Evolutionary conservation across 2,113 vertebrate species (phyloP).

Genomic region (Engraulis encrasicolus): DNA sequence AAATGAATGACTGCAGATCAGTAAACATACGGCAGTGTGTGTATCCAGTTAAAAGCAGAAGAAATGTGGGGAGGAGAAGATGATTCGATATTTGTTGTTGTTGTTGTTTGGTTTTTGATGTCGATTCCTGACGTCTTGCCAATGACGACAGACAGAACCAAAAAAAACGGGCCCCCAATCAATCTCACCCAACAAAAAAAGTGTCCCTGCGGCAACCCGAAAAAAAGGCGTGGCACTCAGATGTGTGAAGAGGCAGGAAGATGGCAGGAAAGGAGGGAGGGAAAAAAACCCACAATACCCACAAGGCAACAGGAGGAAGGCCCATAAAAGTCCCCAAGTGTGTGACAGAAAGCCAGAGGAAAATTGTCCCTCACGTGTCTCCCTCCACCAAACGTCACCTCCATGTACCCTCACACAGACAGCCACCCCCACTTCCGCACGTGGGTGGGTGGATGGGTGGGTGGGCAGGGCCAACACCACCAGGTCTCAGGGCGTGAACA

Average conservation of each 20-base stretch:
- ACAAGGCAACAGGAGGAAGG: constrained; percentile 70
- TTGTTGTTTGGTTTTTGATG: constrained; percentile 9
- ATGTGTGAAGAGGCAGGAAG: not conserved
- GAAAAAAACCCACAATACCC: not conserved
- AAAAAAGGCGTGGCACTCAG: not conserved
- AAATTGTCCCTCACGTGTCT: constrained; percentile 9
- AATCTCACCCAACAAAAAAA: not conserved
- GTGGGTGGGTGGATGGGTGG: constrained; percentile 58
- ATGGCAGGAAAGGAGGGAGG: constrained; percentile 69
- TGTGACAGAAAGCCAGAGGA: constrained; percentile 78
- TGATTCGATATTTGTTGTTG: not conserved
- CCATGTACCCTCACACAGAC: constrained; percentile 41
- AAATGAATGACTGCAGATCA: constrained; percentile 22
- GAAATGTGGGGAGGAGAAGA: constrained; percentile 74
- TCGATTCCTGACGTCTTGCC: constrained; percentile 10
- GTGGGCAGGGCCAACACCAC: no score
- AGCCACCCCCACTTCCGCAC: no score
- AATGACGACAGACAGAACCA: not conserved
- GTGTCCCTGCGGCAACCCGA: not conserved
- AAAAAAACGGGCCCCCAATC: not conserved
- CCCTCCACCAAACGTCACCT: constrained; percentile 53
- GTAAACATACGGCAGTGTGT: not conserved
- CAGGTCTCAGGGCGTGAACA: constrained; percentile 96
- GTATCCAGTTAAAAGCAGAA: constrained; percentile 77
- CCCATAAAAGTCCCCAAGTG: constrained; percentile 79